phyloP scores from a whole-genome alignment of 1,140 invertebrate genomes.

The Caerostris darwini region DNA sequence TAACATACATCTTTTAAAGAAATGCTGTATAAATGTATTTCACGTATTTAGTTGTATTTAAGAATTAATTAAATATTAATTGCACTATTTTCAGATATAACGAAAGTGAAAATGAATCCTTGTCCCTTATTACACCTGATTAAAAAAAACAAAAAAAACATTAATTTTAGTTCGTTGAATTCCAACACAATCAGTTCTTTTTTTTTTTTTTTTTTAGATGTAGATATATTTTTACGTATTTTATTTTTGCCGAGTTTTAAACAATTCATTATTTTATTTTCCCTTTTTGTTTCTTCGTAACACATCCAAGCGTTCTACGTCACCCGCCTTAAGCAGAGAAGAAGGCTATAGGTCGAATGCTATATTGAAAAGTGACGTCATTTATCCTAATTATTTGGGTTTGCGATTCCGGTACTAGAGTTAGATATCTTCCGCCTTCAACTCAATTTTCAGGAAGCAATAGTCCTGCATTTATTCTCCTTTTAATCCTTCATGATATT shows the following conservation, averaged over 20 bases:
- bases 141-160: too few species aligned
- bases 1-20: too few species aligned
- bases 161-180: too few species aligned
- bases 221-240: too few species aligned
- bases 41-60: too few species aligned
- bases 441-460: constrained; percentile 20
- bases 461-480: neutral
- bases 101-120: too few species aligned
- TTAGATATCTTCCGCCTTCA: constrained; percentile 23
- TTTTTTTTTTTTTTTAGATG: too few species aligned
- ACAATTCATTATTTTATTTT: neutral
- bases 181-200: too few species aligned
- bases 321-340: constrained; percentile 17
- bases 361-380: constrained; percentile 75
- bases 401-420: constrained; percentile 44
- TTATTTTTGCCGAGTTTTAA: neutral
- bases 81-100: too few species aligned
- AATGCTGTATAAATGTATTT: too few species aligned
- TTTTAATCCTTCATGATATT: constrained; percentile 66
- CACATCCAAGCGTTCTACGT: constrained; percentile 59
- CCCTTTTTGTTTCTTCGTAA: constrained; percentile 12
- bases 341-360: constrained; percentile 69
- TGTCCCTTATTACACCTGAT: too few species aligned
- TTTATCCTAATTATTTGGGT: constrained; percentile 50
- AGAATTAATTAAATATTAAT: too few species aligned